Evolutionary conservation across 2,113 vertebrate species (phyloP), one percentile per base, ranked within the genome.

Genomic region (Micromys minutus): DNA sequence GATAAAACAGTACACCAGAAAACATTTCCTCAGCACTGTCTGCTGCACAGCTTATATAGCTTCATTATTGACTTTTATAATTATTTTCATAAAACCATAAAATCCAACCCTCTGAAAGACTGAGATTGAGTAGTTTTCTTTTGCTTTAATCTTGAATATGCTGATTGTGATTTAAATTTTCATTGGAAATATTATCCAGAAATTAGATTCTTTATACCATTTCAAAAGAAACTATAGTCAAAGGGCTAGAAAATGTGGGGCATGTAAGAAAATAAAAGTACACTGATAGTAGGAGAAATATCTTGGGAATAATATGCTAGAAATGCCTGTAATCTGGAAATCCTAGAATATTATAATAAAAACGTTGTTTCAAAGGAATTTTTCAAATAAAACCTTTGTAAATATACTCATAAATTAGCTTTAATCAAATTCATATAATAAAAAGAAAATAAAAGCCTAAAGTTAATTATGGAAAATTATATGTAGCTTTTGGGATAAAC

Each of bases 131-230:
- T 93, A 95, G 31, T 12, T 93, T 89, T 59, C 34, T 24, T 90
- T 96, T 95, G 61, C 95, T 97, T 96, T 97, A 74, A 94, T 85
- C 69, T 50, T 67, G 63, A 63, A 81, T 96, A 92, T 76, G 19
- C 31, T 57, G 59, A 88, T 96, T 94, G 71, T 83, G 39, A 61
- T 96, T 96, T 90, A 94, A 91, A 85, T 95, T 90, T 95, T 96
- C 15, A 93, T 94, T 24, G 81, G 87, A 96, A 96, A 34, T 50
- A 90, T 94, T 87, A 86, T 36, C 89, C 59, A 86, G 85, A 45
- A 55, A 69, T 5, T 61, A 71, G 15, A 91, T 85, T 90, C 47
- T 52, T 93, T 39, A 92, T 76, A 85, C 84, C 57, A 83, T 93
- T 91, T 84, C n/a, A 88, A 87, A 79, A 95, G 79, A 61, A 97